Conservation (phyloP, 2,113 vertebrate genomes). For the Microcebus jonahi region DNA sequence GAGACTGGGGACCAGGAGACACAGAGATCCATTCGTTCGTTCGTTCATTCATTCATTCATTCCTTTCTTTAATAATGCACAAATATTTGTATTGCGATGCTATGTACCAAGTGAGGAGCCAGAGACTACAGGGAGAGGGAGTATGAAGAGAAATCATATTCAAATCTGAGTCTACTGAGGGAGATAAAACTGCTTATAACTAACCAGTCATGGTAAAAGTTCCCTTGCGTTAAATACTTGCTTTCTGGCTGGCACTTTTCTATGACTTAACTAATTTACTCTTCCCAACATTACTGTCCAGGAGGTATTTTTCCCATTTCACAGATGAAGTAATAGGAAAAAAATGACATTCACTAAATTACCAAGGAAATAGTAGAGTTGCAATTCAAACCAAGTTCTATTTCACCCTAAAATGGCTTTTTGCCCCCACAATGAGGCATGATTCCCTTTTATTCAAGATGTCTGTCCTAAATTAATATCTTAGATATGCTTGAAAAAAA, state of each 20-base stretch:
- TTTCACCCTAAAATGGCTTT: neutral
- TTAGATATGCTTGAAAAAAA: neutral
- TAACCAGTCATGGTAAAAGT: no score
- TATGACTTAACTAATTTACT: neutral
- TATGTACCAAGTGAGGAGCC: neutral
- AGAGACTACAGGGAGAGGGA: neutral
- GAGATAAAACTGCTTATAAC: rapidly evolving
- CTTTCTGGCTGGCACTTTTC: no score
- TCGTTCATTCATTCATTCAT: no score
- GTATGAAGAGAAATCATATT: neutral
- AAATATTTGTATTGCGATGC: neutral
- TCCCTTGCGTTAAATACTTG: neutral
- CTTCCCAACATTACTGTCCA: neutral
- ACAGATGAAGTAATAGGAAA: neutral
- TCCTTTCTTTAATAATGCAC: neutral
- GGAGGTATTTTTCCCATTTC: neutral
- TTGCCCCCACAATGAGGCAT: neutral
- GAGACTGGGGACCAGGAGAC: neutral
- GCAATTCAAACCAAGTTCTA: neutral
- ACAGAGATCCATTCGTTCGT: neutral
- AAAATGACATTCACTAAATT: neutral
- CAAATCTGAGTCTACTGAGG: neutral
- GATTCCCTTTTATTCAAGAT: neutral
- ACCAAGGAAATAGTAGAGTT: neutral
- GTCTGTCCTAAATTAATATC: neutral